Evolutionary conservation across 2,113 vertebrate species (phyloP).

Genomic region (Charadrius vociferus): DNA sequence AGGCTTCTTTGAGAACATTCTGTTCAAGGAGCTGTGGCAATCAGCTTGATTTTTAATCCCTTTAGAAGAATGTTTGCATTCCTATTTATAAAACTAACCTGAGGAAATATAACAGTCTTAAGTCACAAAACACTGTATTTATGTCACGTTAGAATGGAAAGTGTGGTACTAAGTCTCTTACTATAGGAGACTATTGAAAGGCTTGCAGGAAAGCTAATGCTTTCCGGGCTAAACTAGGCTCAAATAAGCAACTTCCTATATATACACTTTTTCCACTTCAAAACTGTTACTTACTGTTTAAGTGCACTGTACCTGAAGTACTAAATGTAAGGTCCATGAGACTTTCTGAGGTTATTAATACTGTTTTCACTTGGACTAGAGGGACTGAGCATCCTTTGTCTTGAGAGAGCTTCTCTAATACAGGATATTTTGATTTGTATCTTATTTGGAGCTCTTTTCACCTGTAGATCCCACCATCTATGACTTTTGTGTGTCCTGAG

Average conservation of each 20-base stretch:
- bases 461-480: fast-evolving
- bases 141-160: background rate
- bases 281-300: background rate
- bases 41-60: background rate
- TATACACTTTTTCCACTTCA: background rate
- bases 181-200: background rate
- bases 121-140: background rate
- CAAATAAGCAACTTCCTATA: background rate
- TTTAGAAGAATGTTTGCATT: background rate
- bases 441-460: background rate
- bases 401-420: background rate
- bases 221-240: background rate
- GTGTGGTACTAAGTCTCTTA: background rate
- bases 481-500: background rate
- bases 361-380: background rate
- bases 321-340: background rate
- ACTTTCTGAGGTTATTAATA: background rate
- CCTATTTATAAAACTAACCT: background rate
- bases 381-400: background rate
- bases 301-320: background rate
- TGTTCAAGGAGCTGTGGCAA: background rate
- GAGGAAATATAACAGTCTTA: background rate
- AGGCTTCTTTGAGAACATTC: background rate
- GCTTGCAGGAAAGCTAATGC: background rate
- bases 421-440: background rate